Percentiles rank a stretch among this genome's conserved stretches.
These are phyloP conservation scores for Pelvicachromis taeniatus DNA, from an alignment of 2,113 vertebrate species.

Conservation along the genomic window DNA sequence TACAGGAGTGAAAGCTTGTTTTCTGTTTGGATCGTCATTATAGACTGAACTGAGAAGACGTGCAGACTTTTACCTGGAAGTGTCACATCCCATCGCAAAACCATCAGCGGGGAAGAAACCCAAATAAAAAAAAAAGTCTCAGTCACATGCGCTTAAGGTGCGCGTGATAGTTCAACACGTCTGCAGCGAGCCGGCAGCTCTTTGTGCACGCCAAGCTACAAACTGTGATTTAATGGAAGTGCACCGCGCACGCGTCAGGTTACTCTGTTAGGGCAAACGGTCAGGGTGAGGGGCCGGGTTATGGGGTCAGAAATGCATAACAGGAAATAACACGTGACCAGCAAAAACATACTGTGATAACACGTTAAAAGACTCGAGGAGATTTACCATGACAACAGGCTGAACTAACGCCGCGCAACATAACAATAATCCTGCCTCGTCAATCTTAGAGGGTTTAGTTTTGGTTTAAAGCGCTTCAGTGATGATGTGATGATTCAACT, in stretches of 20 bases:
- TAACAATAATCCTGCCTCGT: neutral
- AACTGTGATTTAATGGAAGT: neutral
- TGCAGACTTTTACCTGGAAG: neutral
- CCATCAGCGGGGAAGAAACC: neutral
- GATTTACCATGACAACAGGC: neutral
- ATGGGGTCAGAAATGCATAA: too few relatives aligned
- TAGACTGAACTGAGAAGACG: neutral
- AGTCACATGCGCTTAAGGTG: neutral
- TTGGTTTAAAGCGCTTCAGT: rapidly evolving
- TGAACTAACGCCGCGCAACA: neutral
- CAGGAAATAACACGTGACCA: neutral
- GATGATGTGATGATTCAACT: neutral
- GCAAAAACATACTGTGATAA: neutral
- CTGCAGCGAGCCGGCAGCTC: neutral
- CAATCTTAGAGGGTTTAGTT: neutral
- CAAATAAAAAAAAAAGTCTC: neutral
- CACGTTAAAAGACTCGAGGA: neutral
- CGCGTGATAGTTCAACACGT: neutral
- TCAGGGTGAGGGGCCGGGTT: neutral
- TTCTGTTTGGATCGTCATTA: neutral
- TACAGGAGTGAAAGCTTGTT: neutral
- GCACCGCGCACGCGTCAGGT: rapidly evolving
- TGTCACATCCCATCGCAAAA: neutral
- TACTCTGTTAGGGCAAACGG: neutral
- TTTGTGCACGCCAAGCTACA: neutral